A percentile compares a stretch with the other conserved stretches of the same genome.
These are phyloP conservation scores for Cetoscarus ocellatus DNA, from an alignment of 2,797 vertebrate species.

Conservation along the genomic window DNA sequence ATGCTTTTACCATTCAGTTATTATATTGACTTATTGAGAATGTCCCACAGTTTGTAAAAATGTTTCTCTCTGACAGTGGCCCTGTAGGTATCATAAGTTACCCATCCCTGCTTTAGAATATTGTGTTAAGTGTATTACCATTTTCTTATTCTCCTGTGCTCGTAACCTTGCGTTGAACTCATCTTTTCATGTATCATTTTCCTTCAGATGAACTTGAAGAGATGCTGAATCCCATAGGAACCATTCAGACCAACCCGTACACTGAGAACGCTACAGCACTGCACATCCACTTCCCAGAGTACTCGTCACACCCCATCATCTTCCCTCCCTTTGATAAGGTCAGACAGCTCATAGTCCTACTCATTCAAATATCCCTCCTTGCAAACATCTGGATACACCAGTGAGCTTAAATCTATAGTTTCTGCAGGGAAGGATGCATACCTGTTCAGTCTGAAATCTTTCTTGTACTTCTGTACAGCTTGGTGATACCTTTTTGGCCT, in stretches of 20 bases:
- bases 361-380: neutral
- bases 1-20: too few species aligned
- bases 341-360: constrained; percentile 25
- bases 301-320: constrained; percentile 86
- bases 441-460: neutral
- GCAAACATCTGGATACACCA: neutral
- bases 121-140: too few species aligned
- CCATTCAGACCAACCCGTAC: constrained; percentile 96
- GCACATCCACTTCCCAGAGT: constrained; percentile 93
- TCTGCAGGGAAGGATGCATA: neutral
- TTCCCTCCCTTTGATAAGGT: constrained; percentile 99
- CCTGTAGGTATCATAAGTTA: too few species aligned
- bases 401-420: neutral
- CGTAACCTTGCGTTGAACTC: too few species aligned
- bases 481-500: neutral
- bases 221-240: constrained; percentile 99
- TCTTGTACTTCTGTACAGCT: neutral
- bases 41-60: too few species aligned
- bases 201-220: constrained; percentile 98
- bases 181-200: constrained; percentile 8
- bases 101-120: too few species aligned
- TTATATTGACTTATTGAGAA: too few species aligned
- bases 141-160: too few species aligned
- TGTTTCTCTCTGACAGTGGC: too few species aligned
- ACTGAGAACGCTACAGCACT: constrained; percentile 95